A percentile compares a stretch with the other conserved stretches of the same genome.
Evolutionary conservation across 2,888 invertebrate species (phyloP).

Genomic region (Sphinx pinastri): DNA sequence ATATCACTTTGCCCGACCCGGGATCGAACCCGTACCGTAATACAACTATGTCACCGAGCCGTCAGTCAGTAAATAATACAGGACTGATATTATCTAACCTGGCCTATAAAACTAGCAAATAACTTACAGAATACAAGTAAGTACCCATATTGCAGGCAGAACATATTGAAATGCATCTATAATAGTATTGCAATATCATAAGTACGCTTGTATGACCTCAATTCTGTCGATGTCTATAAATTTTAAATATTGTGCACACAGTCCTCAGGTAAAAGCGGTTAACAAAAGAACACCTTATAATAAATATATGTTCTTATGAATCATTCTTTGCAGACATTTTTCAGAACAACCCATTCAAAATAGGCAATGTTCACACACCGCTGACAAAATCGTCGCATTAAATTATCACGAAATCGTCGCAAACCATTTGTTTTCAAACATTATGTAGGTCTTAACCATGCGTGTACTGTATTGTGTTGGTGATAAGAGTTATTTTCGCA

Average conservation of each 20-base stretch:
- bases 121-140: too few species aligned
- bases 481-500: slow-evolving; percentile 68
- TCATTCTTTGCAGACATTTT: slow-evolving; percentile 55
- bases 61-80: too few species aligned
- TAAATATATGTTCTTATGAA: slow-evolving; percentile 49
- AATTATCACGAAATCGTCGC: slow-evolving; percentile 40
- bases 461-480: slow-evolving; percentile 53
- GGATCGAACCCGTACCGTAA: too few species aligned
- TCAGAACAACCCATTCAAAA: slow-evolving; percentile 49
- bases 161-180: background rate
- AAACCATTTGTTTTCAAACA: slow-evolving; percentile 33
- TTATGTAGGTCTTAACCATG: background rate
- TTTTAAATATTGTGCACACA: slow-evolving; percentile 35
- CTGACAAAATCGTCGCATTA: slow-evolving; percentile 43
- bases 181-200: background rate
- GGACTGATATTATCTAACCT: too few species aligned
- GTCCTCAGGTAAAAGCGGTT: slow-evolving; percentile 50
- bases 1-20: too few species aligned
- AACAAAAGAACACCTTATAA: slow-evolving; percentile 52
- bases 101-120: too few species aligned
- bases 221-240: slow-evolving; percentile 28
- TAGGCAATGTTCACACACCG: slow-evolving; percentile 48
- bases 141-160: background rate
- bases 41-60: too few species aligned
- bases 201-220: slow-evolving; percentile 24